Base-by-base conservation (phyloP, 2,113 vertebrate genomes). In the Mus musculus region DNA sequence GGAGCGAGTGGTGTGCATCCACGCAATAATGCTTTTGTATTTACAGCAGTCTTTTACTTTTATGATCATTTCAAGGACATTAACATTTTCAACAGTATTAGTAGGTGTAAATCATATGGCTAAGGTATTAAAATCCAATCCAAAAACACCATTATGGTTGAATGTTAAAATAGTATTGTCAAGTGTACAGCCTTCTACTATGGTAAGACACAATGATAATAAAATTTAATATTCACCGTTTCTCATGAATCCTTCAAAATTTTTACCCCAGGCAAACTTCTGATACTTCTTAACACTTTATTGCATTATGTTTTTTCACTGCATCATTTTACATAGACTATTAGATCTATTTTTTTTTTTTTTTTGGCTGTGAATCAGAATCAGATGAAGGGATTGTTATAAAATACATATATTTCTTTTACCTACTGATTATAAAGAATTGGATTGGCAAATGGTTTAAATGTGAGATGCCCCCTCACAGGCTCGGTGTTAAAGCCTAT, bases 51-150 rank as follows among this genome's bases (percentile, higher is more conserved):
- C 67, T 69, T 61, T 91, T 86, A 42, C 54, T 36, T 95, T 96
- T 94, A 84, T 84, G 78, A 89, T 52, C 14, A 84, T 88, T 95
- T 87, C 71, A 91, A 52, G 65, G 75, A 33, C n/a, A 80, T 75
- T 96, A 69, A 91, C 85, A 61, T 56, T 94, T 56, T 93, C 95
- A 95, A 14, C 5, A 90, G 20, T 90, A 93, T 91, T 96, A 91
- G 89, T 76, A 42, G 75, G 69, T 90, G 17, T 36, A 96, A 95
- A 88, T 95, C 75, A 95, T 65, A 89, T 85, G 72, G 19, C 11
- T 87, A 63, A 52, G 36, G 39, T 49, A 94, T 95, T 89, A 93
- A 91, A 94, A 85, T 14, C 30, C 49, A 82, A 78, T 61, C 72
- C 39, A 93, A 96, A 91, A 87, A 77, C 59, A 84, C 75, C 69